A percentile compares a stretch with the other conserved stretches of the same genome.
These are phyloP conservation scores for Moxostoma hubbsi DNA, from an alignment of 2,797 vertebrate genomes.

Conservation along the genomic window DNA sequence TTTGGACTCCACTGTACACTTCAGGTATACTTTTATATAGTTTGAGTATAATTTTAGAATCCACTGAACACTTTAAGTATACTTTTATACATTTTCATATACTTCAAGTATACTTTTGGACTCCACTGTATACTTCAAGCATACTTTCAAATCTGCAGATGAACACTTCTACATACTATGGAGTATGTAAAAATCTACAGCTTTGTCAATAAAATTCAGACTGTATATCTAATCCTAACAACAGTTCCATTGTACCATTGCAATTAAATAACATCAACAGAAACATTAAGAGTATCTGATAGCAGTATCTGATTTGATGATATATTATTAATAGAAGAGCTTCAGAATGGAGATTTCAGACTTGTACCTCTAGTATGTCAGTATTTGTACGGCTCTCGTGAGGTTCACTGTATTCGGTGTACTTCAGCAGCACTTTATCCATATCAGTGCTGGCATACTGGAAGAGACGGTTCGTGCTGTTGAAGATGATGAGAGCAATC, in stretches of 20 bases:
- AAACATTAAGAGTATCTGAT: neutral
- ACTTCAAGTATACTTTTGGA: too few species aligned
- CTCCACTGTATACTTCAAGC: too few species aligned
- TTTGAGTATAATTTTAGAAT: too few species aligned
- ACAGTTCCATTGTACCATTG: neutral
- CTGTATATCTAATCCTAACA: too few species aligned
- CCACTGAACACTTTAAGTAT: too few species aligned
- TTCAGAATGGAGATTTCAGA: neutral
- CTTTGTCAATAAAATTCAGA: too few species aligned
- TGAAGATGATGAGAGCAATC: constrained; percentile 99
- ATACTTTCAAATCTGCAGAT: too few species aligned
- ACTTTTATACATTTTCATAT: too few species aligned
- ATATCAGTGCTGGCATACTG: constrained; percentile 97
- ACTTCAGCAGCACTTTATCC: constrained; percentile 94
- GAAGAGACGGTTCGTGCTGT: constrained; percentile 94
- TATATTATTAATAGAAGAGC: neutral
- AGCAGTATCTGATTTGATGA: neutral
- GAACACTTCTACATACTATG: too few species aligned
- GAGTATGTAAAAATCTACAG: too few species aligned
- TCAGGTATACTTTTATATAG: too few species aligned
- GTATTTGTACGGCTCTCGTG: constrained; percentile 96
- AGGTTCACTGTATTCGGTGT: constrained; percentile 96
- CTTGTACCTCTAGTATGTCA: constrained; percentile 86
- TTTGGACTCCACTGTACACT: too few species aligned
- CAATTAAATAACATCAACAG: neutral